Evolutionary conservation across 2,888 invertebrate species (phyloP).

Genomic region (Hydropsyche betteni): DNA sequence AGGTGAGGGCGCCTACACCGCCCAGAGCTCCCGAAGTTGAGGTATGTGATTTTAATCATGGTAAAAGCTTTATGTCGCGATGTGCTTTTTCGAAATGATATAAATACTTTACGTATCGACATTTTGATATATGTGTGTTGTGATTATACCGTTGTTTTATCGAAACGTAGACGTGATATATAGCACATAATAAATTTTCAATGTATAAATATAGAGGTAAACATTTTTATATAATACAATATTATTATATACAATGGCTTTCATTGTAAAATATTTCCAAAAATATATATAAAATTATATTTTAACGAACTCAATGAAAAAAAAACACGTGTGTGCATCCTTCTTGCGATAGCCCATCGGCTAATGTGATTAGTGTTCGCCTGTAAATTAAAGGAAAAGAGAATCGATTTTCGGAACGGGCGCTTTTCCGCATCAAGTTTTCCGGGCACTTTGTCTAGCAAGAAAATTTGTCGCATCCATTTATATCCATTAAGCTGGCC

Average conservation of each 20-base stretch:
- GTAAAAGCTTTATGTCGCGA: not conserved
- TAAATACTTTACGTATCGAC: too few species aligned
- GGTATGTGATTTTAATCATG: conserved; percentile 28
- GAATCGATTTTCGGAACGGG: conserved; percentile 29
- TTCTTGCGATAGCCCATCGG: not conserved
- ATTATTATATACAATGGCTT: too few species aligned
- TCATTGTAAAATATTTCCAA: too few species aligned
- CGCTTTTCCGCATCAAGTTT: conserved; percentile 40
- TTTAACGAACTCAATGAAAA: too few species aligned
- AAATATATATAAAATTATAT: too few species aligned
- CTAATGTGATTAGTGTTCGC: conserved; percentile 32
- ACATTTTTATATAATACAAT: too few species aligned
- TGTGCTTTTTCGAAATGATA: too few species aligned
- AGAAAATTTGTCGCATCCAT: conserved; percentile 46
- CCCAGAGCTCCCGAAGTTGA: conserved; percentile 46
- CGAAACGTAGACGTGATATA: too few species aligned
- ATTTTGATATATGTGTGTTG: too few species aligned
- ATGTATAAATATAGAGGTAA: too few species aligned
- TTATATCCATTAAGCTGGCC: conserved; percentile 43
- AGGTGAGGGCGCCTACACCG: conserved; percentile 56
- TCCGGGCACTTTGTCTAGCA: conserved; percentile 40
- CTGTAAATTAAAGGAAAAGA: conserved; percentile 30
- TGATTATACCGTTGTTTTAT: too few species aligned
- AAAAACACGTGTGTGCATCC: not conserved
- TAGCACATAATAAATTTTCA: too few species aligned